Base-by-base conservation (phyloP, 2,888 invertebrate genomes). In the Netelia virgata region DNA sequence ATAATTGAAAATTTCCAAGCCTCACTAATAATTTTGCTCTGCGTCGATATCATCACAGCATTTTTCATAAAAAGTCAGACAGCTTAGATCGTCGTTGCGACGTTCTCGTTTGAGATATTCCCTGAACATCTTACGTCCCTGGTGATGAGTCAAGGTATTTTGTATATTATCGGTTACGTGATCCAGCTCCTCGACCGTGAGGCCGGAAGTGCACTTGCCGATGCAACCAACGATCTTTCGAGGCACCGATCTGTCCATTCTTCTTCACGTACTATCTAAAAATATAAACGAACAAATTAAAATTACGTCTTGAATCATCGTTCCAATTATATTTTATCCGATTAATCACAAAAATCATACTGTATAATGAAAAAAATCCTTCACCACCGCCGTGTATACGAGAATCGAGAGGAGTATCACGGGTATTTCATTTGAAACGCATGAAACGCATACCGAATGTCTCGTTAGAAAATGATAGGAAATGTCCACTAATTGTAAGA, bases 121-220 rank as follows among this genome's bases (percentile, higher is more conserved):
- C 11, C 73, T 80, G 59, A 92, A 91, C 59, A 92, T 89, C 50
- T 88, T 59, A 18, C 88, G 88, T 6, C 91, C 92, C 3, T 85
- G 68, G 0, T 72, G 61, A 69, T 90, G 85, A 3, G 47, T 73
- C 50, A 92, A 61, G 2, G 92, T 90, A 10, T 84, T 86, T 6
- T 89, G 83, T 77, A 92, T 86, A 72, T 89, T 89, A 59, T 92
- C 90, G 59, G 92, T 92, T 11, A 92, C 88, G 18, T 74, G 78
- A 73, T 92, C 90, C 36, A 92, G 82, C 50, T 92, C 91, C 16
- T 88, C 86, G n/a, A 1, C 11, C 11, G 82, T 89, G 5, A 92
- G 82, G 28, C 90, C 91, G 74, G 88, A 89, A 41, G 89, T 90
- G 70, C 92, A 92, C 76, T 91, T 92, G 81, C 91, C 92, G 64